Evolutionary conservation across 2,113 vertebrate species (phyloP).

Genomic region (Procavia capensis): DNA sequence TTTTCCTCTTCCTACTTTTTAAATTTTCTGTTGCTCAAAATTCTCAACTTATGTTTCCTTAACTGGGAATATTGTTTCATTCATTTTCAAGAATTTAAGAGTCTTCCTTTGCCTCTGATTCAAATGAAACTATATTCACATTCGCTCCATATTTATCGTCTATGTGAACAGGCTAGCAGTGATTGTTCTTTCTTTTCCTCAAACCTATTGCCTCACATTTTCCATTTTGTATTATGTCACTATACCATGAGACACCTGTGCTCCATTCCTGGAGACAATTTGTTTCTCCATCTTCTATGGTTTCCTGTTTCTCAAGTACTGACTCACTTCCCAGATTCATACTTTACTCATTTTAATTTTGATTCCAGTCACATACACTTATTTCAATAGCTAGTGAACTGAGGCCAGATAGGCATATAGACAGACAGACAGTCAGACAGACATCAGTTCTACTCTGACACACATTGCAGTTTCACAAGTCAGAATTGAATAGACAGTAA

Average conservation of each 20-base stretch:
- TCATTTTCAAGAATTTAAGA: neutral
- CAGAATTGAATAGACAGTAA: no score
- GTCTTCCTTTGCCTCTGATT: neutral
- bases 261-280: neutral
- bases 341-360: neutral
- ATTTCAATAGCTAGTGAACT: neutral
- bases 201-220: neutral
- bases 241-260: neutral
- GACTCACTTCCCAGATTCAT: neutral
- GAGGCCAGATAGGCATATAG: neutral
- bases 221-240: neutral
- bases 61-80: neutral
- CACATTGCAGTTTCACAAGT: no score
- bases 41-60: neutral
- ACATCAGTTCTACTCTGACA: no score
- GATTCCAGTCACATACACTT: neutral
- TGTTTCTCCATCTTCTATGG: neutral
- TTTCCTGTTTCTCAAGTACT: neutral
- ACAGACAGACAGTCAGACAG: no score
- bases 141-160: neutral
- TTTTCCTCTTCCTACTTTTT: neutral
- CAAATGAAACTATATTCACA: neutral
- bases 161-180: neutral
- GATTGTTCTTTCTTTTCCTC: neutral
- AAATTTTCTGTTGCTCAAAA: neutral